A percentile compares a stretch with the other conserved stretches of the same genome.
phyloP scores from a whole-genome alignment of 1,140 invertebrate genomes.

The Linepithema humile region DNA sequence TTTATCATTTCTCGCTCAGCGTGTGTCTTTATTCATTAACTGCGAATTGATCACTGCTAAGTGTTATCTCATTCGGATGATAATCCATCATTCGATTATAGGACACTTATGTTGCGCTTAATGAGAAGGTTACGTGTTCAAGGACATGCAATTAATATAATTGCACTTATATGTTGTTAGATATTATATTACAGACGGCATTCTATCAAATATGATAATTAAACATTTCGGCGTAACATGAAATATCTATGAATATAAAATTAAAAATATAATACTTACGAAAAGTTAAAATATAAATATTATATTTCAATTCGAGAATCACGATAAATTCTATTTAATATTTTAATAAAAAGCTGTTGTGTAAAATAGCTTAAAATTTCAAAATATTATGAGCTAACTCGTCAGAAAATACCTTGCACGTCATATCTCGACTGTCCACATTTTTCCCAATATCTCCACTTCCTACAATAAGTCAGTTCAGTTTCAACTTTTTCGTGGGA shows the following conservation, averaged over 20 bases:
- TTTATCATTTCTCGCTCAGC: slow-evolving; percentile 21
- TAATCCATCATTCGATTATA: slow-evolving; percentile 4
- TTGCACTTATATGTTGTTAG: not conserved
- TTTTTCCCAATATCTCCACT: not conserved
- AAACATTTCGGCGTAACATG: no score
- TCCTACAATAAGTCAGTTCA: not conserved
- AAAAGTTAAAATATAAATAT: not conserved
- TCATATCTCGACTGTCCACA: not conserved
- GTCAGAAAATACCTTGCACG: not conserved
- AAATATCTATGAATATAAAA: not conserved
- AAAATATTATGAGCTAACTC: not conserved
- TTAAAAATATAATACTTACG: not conserved
- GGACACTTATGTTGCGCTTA: slow-evolving; percentile 6
- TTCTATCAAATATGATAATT: no score
- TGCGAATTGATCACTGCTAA: not conserved
- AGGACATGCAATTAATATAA: not conserved
- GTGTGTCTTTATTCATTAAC: slow-evolving; percentile 22
- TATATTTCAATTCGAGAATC: no score
- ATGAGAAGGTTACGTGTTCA: not conserved
- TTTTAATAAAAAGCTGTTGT: not conserved
- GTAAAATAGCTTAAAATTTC: no score
- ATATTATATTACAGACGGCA: not conserved
- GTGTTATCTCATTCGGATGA: slow-evolving; percentile 1
- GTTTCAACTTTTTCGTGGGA: not conserved
- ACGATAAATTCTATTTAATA: not conserved